Percentiles rank a stretch among this genome's conserved stretches.
phyloP scores from a whole-genome alignment of 2,888 invertebrate genomes.

The Rhagophthalmus giganteus region DNA sequence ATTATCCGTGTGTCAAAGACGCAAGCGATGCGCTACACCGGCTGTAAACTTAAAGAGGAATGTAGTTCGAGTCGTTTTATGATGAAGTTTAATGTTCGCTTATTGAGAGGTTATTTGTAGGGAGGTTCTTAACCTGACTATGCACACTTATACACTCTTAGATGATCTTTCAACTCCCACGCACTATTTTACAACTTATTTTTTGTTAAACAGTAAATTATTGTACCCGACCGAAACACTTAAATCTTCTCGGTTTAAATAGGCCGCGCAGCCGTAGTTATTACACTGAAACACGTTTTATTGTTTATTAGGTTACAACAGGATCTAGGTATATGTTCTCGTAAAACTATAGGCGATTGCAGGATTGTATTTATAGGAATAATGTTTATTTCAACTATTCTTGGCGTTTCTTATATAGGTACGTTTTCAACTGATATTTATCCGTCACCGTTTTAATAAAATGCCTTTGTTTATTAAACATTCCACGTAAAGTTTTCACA shows the following conservation, averaged over 20 bases:
- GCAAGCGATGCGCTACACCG: slow-evolving; percentile 35
- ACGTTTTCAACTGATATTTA: no score
- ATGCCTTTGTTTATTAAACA: no score
- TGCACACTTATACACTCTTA: slow-evolving; percentile 24
- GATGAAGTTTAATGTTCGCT: slow-evolving; percentile 36
- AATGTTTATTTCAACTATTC: no score
- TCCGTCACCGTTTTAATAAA: no score
- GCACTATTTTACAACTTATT: slow-evolving; percentile 20
- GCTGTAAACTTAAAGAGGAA: slow-evolving; percentile 36
- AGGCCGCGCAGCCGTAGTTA: slow-evolving; percentile 19
- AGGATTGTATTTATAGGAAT: no score
- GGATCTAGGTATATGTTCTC: no score
- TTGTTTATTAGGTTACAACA: no score
- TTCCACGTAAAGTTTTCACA: no score
- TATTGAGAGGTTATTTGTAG: slow-evolving; percentile 37
- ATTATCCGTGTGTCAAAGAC: slow-evolving; percentile 34
- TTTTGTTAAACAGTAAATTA: slow-evolving; percentile 24
- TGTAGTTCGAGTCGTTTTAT: slow-evolving; percentile 34
- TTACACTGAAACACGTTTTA: no score
- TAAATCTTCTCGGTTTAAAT: slow-evolving; percentile 20
- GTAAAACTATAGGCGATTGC: no score
- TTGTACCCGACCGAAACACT: slow-evolving; percentile 16
- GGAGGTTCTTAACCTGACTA: slow-evolving; percentile 38
- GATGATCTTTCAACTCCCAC: slow-evolving; percentile 20
- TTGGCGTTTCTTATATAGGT: no score